phyloP scores from a whole-genome alignment of 2,797 vertebrate species.

The Fistularia tabacaria region DNA sequence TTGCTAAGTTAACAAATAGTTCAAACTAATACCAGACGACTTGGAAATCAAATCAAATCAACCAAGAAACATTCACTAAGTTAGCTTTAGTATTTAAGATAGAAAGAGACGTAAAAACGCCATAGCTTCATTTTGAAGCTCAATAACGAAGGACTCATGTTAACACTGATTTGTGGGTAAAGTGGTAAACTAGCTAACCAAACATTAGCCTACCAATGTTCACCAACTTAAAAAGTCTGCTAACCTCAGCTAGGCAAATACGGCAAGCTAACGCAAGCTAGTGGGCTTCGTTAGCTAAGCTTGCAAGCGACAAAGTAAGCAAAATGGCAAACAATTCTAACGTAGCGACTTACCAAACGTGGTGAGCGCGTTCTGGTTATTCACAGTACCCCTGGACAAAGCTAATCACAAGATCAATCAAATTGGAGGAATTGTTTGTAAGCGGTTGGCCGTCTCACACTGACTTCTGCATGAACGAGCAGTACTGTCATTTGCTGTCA shows the following conservation, averaged over 20 bases:
- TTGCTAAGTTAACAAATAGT: slow-evolving; percentile 5
- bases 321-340: slow-evolving; percentile 6
- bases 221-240: slow-evolving; percentile 31
- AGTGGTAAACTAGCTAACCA: slow-evolving; percentile 9
- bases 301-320: slow-evolving; percentile 25
- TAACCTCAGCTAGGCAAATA: slow-evolving; percentile 42
- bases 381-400: slow-evolving; percentile 19
- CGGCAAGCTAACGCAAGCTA: slow-evolving; percentile 55
- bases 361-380: slow-evolving; percentile 8
- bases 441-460: slow-evolving; percentile 49
- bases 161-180: slow-evolving; percentile 12
- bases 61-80: slow-evolving; percentile 3
- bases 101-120: not conserved
- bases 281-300: slow-evolving; percentile 64
- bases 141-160: not conserved
- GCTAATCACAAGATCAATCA: slow-evolving; percentile 39
- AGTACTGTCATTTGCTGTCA: slow-evolving; percentile 76
- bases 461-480: slow-evolving; percentile 54
- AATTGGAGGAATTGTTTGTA: slow-evolving; percentile 35
- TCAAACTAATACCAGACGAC: not conserved
- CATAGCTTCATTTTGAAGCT: not conserved
- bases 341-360: slow-evolving; percentile 54
- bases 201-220: slow-evolving; percentile 28
- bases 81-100: slow-evolving; percentile 2
- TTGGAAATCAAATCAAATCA: not conserved